A percentile compares a stretch with the other conserved stretches of the same genome.
Evolutionary conservation across 2,888 invertebrate genomes (phyloP).

Genomic region (Acrobasis consociella): DNA sequence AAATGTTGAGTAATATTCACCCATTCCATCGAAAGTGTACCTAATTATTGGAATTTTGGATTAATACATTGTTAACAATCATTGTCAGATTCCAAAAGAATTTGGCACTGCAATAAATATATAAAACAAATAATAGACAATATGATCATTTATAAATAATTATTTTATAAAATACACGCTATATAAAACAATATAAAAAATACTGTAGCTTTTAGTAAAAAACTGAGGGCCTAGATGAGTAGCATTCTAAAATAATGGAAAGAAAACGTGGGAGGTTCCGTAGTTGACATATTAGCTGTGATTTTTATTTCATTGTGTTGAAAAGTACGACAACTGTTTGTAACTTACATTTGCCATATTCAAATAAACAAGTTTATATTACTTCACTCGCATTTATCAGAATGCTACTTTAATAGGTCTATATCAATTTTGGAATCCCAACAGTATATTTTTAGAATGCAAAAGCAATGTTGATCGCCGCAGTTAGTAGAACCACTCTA

Average conservation of each 20-base stretch:
- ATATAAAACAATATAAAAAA: constrained; percentile 13
- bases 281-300: not conserved
- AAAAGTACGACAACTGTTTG: not conserved
- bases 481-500: not conserved
- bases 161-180: constrained; percentile 15
- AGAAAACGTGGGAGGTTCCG: not conserved
- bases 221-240: constrained; percentile 3
- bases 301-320: not conserved
- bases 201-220: constrained; percentile 2
- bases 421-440: not conserved
- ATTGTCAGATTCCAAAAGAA: not conserved
- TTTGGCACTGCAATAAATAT: not conserved
- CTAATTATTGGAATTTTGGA: not conserved
- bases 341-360: not conserved
- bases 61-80: not conserved
- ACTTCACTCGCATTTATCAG: not conserved
- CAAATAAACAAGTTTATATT: not conserved
- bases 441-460: not conserved
- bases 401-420: constrained; percentile 11
- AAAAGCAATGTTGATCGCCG: constrained; percentile 2
- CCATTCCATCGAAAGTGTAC: constrained; percentile 2
- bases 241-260: constrained; percentile 3
- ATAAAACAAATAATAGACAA: constrained; percentile 14
- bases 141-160: constrained; percentile 11
- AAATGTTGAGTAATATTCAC: not conserved